These are phyloP conservation scores for Antennarius maculatus DNA, from an alignment of 2,797 vertebrate species.

Conservation along the genomic window DNA sequence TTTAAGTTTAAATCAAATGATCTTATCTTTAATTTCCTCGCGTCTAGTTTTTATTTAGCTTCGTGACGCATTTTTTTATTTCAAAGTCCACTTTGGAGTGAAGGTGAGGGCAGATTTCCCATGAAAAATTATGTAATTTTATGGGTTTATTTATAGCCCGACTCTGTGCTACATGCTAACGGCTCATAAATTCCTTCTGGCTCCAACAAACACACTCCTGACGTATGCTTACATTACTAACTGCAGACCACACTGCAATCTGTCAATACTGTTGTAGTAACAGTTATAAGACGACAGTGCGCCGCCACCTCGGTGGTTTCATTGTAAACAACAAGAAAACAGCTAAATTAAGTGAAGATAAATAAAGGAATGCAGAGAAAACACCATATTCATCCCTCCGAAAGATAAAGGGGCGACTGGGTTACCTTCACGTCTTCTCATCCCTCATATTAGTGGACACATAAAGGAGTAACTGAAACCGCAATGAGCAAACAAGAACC, in stretches of 20 bases:
- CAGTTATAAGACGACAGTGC: neutral
- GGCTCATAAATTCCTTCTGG: conserved; percentile 8
- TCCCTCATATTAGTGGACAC: conserved; percentile 22
- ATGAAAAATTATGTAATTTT: conserved; percentile 33
- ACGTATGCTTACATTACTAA: conserved; percentile 10
- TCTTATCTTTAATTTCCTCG: conserved; percentile 27
- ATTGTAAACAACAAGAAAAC: conserved; percentile 28
- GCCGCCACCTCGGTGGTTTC: conserved; percentile 7
- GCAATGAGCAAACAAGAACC: no score
- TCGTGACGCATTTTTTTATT: conserved; percentile 35
- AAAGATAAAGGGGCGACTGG: conserved; percentile 23
- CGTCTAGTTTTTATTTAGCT: conserved; percentile 42
- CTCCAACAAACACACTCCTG: conserved; percentile 6
- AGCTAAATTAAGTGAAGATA: conserved; percentile 30
- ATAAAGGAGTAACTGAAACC: neutral
- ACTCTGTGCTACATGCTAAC: conserved; percentile 27
- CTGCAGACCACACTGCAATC: conserved; percentile 20
- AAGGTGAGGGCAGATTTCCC: conserved; percentile 33
- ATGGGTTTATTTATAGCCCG: conserved; percentile 42
- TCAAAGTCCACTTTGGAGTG: conserved; percentile 38
- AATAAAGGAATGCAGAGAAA: conserved; percentile 27
- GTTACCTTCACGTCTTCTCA: neutral
- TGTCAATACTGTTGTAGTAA: neutral
- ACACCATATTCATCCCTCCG: conserved; percentile 7
- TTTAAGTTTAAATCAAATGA: conserved; percentile 43